Evolutionary conservation across 2,797 vertebrate species (phyloP).

Genomic region (Parauchenoglanis ngamensis): DNA sequence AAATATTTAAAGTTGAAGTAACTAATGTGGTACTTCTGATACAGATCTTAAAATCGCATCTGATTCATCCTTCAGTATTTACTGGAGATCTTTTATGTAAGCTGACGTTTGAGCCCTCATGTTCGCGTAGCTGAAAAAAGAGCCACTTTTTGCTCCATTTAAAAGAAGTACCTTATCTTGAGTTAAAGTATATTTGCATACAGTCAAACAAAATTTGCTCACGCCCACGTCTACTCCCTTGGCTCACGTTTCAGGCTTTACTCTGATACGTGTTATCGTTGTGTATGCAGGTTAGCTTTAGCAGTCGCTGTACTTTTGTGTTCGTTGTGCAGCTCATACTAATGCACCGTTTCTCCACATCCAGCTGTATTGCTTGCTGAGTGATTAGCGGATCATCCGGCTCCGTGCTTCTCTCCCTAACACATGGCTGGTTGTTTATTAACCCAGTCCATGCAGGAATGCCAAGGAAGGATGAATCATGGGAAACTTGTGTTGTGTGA

Average conservation of each 20-base stretch:
- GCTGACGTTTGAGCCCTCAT: not conserved
- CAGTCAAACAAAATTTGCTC: not conserved
- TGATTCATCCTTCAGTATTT: not conserved
- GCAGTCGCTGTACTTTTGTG: not conserved
- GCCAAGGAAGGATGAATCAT: not conserved
- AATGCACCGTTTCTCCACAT: not conserved
- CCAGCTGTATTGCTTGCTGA: not conserved
- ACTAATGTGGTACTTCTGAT: not conserved
- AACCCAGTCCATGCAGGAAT: not conserved
- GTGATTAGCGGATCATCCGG: not conserved
- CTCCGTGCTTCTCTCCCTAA: not conserved
- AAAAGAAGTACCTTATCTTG: not conserved
- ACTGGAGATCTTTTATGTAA: not conserved
- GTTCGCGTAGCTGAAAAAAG: not conserved
- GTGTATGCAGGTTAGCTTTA: not conserved
- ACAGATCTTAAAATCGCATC: not conserved
- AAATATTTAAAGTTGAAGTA: constrained; percentile 2
- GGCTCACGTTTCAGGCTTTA: not conserved
- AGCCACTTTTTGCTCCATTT: not conserved
- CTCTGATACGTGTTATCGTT: not conserved
- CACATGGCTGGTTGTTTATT: not conserved
- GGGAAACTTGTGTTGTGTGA: not conserved
- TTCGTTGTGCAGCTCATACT: not conserved
- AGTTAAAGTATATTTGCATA: constrained; percentile 8
- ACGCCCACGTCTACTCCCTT: not conserved